A percentile compares a stretch with the other conserved stretches of the same genome.
Evolutionary conservation across 2,797 vertebrate genomes (phyloP).

Genomic region (Clarias pachynema): DNA sequence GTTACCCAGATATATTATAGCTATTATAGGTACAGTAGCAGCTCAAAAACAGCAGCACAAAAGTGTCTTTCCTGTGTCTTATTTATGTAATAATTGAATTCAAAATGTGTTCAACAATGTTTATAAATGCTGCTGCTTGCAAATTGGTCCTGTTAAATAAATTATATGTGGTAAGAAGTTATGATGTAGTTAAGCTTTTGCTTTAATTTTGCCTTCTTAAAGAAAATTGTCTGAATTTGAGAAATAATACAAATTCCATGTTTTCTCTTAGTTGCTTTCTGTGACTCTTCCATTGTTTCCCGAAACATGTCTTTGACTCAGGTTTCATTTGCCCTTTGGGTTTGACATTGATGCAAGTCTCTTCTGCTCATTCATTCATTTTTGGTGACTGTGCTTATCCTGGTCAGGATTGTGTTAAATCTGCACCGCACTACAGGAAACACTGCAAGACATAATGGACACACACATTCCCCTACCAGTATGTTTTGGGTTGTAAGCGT

Average conservation of each 20-base stretch:
- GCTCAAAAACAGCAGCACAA: background rate
- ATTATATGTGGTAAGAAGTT: background rate
- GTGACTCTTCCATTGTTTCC: background rate
- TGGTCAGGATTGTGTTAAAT: no score
- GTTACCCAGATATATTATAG: background rate
- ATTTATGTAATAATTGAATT: background rate
- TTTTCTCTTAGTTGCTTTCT: conserved; percentile 1
- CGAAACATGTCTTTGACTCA: no score
- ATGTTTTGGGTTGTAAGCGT: no score
- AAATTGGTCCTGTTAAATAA: background rate
- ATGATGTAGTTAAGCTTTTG: background rate
- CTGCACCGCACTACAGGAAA: no score
- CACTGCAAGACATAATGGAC: no score
- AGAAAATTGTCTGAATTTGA: background rate
- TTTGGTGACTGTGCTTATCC: no score
- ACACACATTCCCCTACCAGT: no score
- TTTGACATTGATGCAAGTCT: no score
- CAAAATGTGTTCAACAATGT: background rate
- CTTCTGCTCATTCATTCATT: no score
- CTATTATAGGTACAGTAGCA: background rate
- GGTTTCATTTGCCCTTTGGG: no score
- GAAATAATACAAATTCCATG: background rate
- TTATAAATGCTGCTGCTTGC: background rate
- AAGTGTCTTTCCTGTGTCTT: background rate
- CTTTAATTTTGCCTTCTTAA: background rate